phyloP scores from a whole-genome alignment of 2,888 invertebrate genomes.

The Aleiodes leptofemur region DNA sequence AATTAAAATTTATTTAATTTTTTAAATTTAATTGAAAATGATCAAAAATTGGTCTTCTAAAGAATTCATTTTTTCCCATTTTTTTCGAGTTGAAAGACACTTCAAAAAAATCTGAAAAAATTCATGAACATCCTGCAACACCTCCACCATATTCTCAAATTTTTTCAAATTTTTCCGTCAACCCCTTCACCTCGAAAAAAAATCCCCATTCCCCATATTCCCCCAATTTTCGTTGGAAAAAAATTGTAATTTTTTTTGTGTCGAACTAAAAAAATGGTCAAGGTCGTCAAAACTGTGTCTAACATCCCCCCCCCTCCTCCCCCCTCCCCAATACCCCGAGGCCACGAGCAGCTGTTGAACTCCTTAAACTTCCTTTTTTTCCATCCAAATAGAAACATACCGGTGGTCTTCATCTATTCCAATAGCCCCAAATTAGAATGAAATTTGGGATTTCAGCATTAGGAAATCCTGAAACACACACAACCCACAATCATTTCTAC shows the following conservation, averaged over 20 bases:
- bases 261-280: background rate
- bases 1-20: too few relatives aligned
- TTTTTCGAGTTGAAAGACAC: too few relatives aligned
- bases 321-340: background rate
- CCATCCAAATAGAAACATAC: background rate
- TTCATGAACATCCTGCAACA: too few relatives aligned
- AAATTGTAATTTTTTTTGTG: background rate
- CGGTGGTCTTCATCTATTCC: background rate
- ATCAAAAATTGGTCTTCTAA: too few relatives aligned
- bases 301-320: too few relatives aligned
- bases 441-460: slow-evolving; percentile 17
- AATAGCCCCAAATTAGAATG: slow-evolving; percentile 2
- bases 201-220: too few relatives aligned
- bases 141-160: too few relatives aligned
- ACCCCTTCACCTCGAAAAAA: background rate
- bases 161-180: too few relatives aligned
- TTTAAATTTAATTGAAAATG: too few relatives aligned
- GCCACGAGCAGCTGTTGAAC: slow-evolving; percentile 23
- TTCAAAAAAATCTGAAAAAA: too few relatives aligned
- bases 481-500: slow-evolving; percentile 36
- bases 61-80: too few relatives aligned
- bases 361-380: slow-evolving; percentile 1
- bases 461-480: slow-evolving; percentile 11
- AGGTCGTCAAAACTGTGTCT: background rate
- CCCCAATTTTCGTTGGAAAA: too few relatives aligned